Conservation (phyloP, 1,140 invertebrate genomes). For the Solenopsis fugax region DNA sequence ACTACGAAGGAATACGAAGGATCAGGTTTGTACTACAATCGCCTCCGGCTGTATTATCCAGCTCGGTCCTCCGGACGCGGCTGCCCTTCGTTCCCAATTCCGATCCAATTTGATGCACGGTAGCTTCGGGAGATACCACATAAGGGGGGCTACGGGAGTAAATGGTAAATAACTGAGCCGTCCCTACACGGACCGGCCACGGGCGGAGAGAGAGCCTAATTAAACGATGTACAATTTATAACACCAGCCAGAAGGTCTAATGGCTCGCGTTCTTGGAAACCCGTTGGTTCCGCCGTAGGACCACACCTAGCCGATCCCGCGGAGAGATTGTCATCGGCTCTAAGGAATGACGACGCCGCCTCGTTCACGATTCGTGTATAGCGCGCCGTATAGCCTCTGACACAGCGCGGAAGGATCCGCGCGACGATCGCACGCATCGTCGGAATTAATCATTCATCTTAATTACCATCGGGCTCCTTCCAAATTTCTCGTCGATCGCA, state of each 20-base stretch:
- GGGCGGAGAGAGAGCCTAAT: constrained; percentile 83
- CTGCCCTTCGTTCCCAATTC: constrained; percentile 72
- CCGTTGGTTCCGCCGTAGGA: constrained; percentile 82
- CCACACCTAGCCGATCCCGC: constrained; percentile 84
- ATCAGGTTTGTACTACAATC: constrained; percentile 40
- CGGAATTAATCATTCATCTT: constrained; percentile 30
- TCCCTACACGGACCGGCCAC: constrained; percentile 77
- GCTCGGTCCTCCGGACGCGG: constrained; percentile 3
- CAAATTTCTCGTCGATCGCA: neutral
- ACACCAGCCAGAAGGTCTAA: constrained; percentile 86
- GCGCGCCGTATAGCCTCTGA: constrained; percentile 15
- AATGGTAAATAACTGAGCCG: constrained; percentile 84
- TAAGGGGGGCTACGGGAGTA: constrained; percentile 76
- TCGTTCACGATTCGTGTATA: constrained; percentile 53
- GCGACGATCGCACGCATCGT: constrained; percentile 48
- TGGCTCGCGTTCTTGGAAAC: constrained; percentile 87
- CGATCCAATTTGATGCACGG: constrained; percentile 84
- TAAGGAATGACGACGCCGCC: constrained; percentile 74
- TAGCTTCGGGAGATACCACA: constrained; percentile 78
- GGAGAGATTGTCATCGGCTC: constrained; percentile 80
- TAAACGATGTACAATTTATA: constrained; percentile 88
- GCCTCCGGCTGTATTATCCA: constrained; percentile 12
- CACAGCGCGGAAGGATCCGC: constrained; percentile 15
- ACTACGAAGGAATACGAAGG: neutral
- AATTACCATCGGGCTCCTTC: constrained; percentile 13